Conservation (phyloP, 2,888 invertebrate species). For the Bimastos eiseni region DNA sequence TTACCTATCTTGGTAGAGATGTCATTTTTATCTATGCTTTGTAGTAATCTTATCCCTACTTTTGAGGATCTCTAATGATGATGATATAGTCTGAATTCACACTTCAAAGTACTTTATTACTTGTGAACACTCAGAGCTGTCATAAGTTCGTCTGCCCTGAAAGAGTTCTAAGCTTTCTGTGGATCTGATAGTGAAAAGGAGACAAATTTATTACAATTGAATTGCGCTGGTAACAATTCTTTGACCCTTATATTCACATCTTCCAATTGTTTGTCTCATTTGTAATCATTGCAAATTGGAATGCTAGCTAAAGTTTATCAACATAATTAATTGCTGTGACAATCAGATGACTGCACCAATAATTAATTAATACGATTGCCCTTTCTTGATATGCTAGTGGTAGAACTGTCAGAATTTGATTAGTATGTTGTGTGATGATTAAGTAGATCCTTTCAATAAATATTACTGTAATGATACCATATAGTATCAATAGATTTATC, state of each 20-base stretch:
- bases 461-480: too few species aligned
- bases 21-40: background rate
- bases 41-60: background rate
- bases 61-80: background rate
- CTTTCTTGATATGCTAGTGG: too few species aligned
- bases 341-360: background rate
- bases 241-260: background rate
- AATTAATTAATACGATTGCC: background rate
- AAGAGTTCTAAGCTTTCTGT: background rate
- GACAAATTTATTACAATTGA: background rate
- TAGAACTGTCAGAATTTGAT: too few species aligned
- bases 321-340: background rate
- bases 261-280: background rate
- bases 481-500: too few species aligned
- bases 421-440: too few species aligned
- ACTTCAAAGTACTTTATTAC: background rate
- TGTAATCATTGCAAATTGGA: background rate
- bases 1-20: background rate
- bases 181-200: background rate
- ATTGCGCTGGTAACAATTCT: background rate
- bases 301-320: background rate
- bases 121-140: background rate
- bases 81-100: background rate
- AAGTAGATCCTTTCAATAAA: too few species aligned
- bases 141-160: background rate